phyloP scores from a whole-genome alignment of 2,113 vertebrate species.

The Cyanoliseus patagonus region DNA sequence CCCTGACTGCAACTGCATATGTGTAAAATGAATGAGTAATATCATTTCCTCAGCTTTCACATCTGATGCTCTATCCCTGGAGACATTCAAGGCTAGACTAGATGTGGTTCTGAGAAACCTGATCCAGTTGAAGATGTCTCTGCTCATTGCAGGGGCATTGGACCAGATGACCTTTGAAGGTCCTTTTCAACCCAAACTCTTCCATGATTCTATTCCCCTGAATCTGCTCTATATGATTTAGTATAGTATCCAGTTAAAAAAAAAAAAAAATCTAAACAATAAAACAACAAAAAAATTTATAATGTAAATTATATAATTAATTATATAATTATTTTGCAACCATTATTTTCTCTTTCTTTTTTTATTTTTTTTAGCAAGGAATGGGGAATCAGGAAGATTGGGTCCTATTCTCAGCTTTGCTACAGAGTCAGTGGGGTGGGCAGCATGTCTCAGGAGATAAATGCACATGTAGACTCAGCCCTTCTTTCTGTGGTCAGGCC shows the following conservation, averaged over 20 bases:
- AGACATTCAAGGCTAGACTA: neutral
- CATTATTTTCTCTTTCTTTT: neutral
- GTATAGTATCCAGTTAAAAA: neutral
- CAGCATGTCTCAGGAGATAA: neutral
- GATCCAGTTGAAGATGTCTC: neutral
- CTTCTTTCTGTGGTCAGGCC: neutral
- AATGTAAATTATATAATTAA: neutral
- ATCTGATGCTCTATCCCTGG: neutral
- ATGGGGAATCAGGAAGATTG: neutral
- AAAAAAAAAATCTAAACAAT: neutral
- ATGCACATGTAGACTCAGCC: neutral
- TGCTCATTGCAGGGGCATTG: neutral
- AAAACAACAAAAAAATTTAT: neutral
- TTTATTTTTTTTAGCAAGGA: neutral
- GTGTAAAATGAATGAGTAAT: neutral
- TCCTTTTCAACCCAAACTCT: neutral
- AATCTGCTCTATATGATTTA: neutral
- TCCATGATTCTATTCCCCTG: neutral
- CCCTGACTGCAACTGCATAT: neutral
- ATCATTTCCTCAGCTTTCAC: neutral
- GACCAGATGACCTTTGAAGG: neutral
- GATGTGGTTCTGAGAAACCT: neutral
- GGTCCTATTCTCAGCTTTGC: neutral
- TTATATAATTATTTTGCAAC: neutral
- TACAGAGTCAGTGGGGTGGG: neutral